phyloP scores from a whole-genome alignment of 2,113 vertebrate genomes.

The Mirounga angustirostris region DNA sequence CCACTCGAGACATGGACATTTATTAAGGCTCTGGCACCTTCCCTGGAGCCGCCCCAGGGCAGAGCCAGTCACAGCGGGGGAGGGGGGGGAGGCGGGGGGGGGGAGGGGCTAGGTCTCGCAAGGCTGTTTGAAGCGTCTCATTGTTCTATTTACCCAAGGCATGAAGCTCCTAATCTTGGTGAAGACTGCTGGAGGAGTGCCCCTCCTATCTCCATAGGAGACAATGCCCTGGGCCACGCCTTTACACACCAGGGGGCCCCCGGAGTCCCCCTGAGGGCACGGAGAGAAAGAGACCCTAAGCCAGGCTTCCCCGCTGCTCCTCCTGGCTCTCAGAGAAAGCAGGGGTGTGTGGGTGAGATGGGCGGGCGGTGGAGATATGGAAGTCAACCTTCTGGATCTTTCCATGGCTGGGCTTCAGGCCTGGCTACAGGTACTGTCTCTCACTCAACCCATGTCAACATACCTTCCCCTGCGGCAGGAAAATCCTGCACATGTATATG shows the following conservation, averaged over 20 bases:
- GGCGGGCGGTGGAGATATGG: too few relatives aligned
- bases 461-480: background rate
- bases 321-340: background rate
- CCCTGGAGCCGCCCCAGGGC: background rate
- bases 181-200: slow-evolving; percentile 66
- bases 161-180: slow-evolving; percentile 66
- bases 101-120: background rate
- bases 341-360: background rate
- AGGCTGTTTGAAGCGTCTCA: background rate
- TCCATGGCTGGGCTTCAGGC: background rate
- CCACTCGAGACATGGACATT: background rate
- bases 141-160: slow-evolving; percentile 63
- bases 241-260: slow-evolving; percentile 72
- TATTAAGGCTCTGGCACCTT: background rate
- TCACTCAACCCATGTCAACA: background rate
- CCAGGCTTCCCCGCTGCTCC: background rate
- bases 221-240: slow-evolving; percentile 68
- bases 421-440: background rate
- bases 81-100: too few relatives aligned
- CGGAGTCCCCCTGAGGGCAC: slow-evolving; percentile 70
- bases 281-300: background rate
- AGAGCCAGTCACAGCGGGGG: background rate
- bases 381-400: background rate
- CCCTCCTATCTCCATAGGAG: background rate
- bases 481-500: background rate